Base-by-base conservation (phyloP, 2,888 invertebrate species). In the Raillietiella orientalis region DNA sequence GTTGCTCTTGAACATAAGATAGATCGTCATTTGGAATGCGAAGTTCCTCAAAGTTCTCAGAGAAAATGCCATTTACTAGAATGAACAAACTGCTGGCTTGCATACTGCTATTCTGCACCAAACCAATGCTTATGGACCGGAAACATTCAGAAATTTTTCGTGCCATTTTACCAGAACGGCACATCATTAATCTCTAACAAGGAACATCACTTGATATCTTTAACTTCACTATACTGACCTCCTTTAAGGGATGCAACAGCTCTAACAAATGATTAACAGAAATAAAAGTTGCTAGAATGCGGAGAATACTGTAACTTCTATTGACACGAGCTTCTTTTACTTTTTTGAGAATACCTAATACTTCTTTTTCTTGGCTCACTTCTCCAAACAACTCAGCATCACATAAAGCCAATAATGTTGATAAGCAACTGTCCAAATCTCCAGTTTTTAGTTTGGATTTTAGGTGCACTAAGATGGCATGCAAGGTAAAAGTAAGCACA, bases 321-420 rank as follows among this genome's bases (percentile, higher is more conserved):
- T 69, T 63, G 14, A 42, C 44, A 29, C 45, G 42, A 1, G 55
- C 55, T 38, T 56, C 56, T 33, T 47, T 45, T 16, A 46, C 35
- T 43, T 75, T 75, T 8, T 60, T 59, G 4, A 62, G 62, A 14
- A 90, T 62, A 39, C 72, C 71, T 1, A 61, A 59, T 0, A 87
- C 62, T 47, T 84, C 75, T 44, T 87, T 90, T 45, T 93, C 90
- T 41, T 84, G 84, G 0, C 70, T 64, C 4, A 70, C 52, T 9
- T 59, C 55, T 0, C 82, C 82, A 41, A 90, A 90, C 20, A 90
- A 53, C 46, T 93, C 90, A 31, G 69, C 63, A 22, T 63, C 59
- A 34, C 77, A 77, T 4, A 84, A 48, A 58, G 62, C 37, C 12
- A 39, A 34, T 30, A 32, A 24, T 27, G 24, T n/a, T 17, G n/a